Conservation (phyloP, 2,888 invertebrate species). For the Heliconius ismenius region DNA sequence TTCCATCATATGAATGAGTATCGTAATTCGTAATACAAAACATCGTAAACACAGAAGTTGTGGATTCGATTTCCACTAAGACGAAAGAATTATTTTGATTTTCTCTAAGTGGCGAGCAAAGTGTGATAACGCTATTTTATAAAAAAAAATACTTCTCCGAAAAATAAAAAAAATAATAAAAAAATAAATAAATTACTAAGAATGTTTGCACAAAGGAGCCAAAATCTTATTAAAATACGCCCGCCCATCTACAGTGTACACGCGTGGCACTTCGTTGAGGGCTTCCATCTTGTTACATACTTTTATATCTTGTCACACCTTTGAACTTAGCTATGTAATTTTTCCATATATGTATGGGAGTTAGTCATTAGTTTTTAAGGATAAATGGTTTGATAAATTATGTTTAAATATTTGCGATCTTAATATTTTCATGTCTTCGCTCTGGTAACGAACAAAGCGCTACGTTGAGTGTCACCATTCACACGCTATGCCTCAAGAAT, state of each 20-base stretch:
- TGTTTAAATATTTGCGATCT: too few species aligned
- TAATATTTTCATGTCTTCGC: too few species aligned
- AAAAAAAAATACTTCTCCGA: conserved; percentile 25
- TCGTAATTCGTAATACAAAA: too few species aligned
- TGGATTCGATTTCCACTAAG: too few species aligned
- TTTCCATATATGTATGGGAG: background rate
- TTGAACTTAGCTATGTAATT: conserved; percentile 2
- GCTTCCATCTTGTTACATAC: background rate
- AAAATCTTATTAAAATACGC: conserved; percentile 43
- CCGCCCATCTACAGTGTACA: conserved; percentile 30
- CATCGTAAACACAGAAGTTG: too few species aligned
- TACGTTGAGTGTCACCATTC: too few species aligned
- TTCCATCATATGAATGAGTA: too few species aligned
- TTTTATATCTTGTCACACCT: conserved; percentile 14
- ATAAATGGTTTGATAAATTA: background rate
- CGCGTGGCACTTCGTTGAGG: conserved; percentile 20
- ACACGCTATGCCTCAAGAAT: too few species aligned
- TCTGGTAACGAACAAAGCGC: too few species aligned
- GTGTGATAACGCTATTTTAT: background rate
- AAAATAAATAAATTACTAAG: background rate
- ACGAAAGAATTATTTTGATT: too few species aligned
- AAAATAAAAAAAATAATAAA: too few species aligned
- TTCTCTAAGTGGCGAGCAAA: background rate
- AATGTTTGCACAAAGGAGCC: background rate
- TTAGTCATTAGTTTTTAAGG: background rate